phyloP scores from a whole-genome alignment of 2,888 invertebrate species.

The Panzeria rudis region DNA sequence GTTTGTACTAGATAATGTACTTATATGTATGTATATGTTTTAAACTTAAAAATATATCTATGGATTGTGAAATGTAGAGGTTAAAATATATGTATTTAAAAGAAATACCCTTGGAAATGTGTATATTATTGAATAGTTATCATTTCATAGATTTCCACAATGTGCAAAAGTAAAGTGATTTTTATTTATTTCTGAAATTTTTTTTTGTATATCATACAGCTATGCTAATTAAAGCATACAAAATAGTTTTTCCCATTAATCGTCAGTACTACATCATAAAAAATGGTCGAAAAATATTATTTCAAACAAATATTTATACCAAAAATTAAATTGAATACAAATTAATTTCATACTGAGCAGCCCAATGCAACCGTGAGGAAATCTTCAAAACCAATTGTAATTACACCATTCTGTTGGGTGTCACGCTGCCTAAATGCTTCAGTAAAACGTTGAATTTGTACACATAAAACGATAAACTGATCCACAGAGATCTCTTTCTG shows the following conservation, averaged over 20 bases:
- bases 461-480: slow-evolving; percentile 94
- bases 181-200: too few species aligned
- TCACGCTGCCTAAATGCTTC: slow-evolving; percentile 94
- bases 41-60: not conserved
- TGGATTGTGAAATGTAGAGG: slow-evolving; percentile 1
- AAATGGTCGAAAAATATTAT: not conserved
- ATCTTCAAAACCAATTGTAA: slow-evolving; percentile 95
- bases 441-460: slow-evolving; percentile 94
- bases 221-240: not conserved
- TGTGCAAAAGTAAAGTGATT: not conserved
- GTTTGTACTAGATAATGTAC: slow-evolving; percentile 21
- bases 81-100: slow-evolving; percentile 1
- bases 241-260: not conserved
- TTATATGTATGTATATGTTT: not conserved
- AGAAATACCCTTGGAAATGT: not conserved
- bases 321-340: not conserved
- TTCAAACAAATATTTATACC: not conserved
- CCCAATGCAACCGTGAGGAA: slow-evolving; percentile 93
- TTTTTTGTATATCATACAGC: slow-evolving; percentile 2
- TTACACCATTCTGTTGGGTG: slow-evolving; percentile 90
- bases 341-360: slow-evolving; percentile 84
- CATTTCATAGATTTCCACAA: not conserved
- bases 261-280: not conserved
- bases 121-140: not conserved
- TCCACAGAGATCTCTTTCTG: slow-evolving; percentile 90